Base-by-base conservation (phyloP, 2,888 invertebrate species). In the Himalopsyche kuldschensis region DNA sequence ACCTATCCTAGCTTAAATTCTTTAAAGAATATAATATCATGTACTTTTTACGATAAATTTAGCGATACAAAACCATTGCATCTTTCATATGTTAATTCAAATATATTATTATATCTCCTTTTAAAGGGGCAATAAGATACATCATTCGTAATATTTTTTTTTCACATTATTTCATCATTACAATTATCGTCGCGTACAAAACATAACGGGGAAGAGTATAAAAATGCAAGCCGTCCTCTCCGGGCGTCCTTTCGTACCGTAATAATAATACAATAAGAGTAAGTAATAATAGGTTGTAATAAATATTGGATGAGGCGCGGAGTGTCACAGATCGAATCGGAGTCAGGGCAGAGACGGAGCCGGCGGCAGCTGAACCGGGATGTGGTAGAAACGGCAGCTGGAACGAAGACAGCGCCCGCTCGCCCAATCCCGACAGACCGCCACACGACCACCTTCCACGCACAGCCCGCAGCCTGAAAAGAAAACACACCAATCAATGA, bases 361-460 rank as follows among this genome's bases (percentile, higher is more conserved):
- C 89, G 96, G 96, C 89, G 96, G 96, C 94, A 97, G 92, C 90
- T 94, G 95, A 91, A 97, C 95, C 89, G 97, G 97, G 94, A 98
- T 97, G 94, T 98, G 97, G 94, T 97, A 98, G 94, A 97, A 98
- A 95, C 97, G 98, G 95, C 98, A 98, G 92, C 96, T 94, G 92
- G 96, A 95, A 92, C 97, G 96, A 90, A 95, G 94, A 92, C 98
- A 98, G 92, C 96, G 94, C 92, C 97, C 97, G 91, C 97, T 97
- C 89, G 96, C 97, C 91, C 97, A 97, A 94, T 98, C 97, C 91
- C 97, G 96, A 92, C 98, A 98, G 91, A 98, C 97, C 91, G 97
- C 97, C 93, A 98, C 97, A 92, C 96, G 96, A 92, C 97, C 96
- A 93, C 97, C 97, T 93, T 95, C 95, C 94, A 97, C 96, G 94